Conservation (phyloP, 2,113 vertebrate species). For the Puffinus mauretanicus region DNA sequence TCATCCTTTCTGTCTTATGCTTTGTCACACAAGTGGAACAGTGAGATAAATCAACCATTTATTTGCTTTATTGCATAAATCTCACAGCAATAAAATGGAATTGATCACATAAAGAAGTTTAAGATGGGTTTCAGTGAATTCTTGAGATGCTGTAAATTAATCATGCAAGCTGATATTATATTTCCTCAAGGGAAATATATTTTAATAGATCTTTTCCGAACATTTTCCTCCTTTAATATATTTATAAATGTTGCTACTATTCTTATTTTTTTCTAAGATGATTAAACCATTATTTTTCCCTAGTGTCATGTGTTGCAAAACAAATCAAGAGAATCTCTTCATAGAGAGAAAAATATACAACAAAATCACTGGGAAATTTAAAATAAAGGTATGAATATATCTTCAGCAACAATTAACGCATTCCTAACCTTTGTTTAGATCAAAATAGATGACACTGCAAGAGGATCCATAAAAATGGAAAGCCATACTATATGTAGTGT, state of each 20-base stretch:
- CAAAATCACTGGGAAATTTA: not conserved
- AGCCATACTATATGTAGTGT: not conserved
- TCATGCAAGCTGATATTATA: not conserved
- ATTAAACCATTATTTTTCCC: constrained; percentile 8
- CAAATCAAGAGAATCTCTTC: not conserved
- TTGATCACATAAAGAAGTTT: constrained; percentile 45
- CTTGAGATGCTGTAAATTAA: constrained; percentile 33
- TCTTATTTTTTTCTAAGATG: not conserved
- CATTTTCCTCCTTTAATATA: not conserved
- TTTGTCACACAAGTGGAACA: not conserved
- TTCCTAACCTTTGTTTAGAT: not conserved
- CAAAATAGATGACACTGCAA: not conserved
- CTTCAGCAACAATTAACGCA: not conserved
- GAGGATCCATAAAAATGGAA: not conserved
- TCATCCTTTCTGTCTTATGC: not conserved
- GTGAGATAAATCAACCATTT: constrained; percentile 48
- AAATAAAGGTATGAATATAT: not conserved
- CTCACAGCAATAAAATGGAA: constrained; percentile 39
- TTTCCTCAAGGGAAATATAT: constrained; percentile 10
- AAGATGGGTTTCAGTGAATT: constrained; percentile 16
- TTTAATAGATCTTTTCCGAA: constrained; percentile 18
- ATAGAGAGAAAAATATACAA: not conserved
- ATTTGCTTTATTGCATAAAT: constrained; percentile 46
- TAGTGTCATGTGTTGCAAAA: not conserved
- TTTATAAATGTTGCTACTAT: not conserved